Evolutionary conservation across 2,797 vertebrate species (phyloP).

Genomic region (Geotrypetes seraphini): DNA sequence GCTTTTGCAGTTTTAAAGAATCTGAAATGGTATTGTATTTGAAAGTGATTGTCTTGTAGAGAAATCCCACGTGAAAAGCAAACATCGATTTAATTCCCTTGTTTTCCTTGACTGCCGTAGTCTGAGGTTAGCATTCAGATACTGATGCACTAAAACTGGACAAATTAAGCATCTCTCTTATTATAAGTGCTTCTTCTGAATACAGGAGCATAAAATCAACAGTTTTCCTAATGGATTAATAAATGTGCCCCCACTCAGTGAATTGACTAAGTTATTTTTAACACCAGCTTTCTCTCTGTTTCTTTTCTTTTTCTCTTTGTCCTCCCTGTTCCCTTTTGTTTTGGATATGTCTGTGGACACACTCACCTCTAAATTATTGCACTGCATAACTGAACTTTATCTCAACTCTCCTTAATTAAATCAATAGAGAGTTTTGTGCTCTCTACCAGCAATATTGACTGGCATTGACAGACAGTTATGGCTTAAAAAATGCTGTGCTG

Average conservation of each 20-base stretch:
- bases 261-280: too few relatives aligned
- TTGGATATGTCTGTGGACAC: neutral
- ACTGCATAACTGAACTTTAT: slow-evolving; percentile 12
- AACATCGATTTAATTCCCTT: too few relatives aligned
- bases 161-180: neutral
- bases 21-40: too few relatives aligned
- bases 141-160: neutral
- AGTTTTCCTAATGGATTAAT: too few relatives aligned
- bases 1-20: too few relatives aligned
- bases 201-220: too few relatives aligned
- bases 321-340: neutral
- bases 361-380: neutral
- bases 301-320: neutral
- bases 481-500: slow-evolving; percentile 6
- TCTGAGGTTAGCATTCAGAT: too few relatives aligned
- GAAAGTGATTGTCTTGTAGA: too few relatives aligned
- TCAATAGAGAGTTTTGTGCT: slow-evolving; percentile 7
- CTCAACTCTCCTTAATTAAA: slow-evolving; percentile 24
- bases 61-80: too few relatives aligned
- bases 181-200: neutral
- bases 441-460: slow-evolving; percentile 13
- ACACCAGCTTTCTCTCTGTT: too few relatives aligned
- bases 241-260: too few relatives aligned
- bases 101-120: too few relatives aligned
- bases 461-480: slow-evolving; percentile 3